Evolutionary conservation across 2,113 vertebrate species (phyloP).

Genomic region (Oreochromis niloticus): DNA sequence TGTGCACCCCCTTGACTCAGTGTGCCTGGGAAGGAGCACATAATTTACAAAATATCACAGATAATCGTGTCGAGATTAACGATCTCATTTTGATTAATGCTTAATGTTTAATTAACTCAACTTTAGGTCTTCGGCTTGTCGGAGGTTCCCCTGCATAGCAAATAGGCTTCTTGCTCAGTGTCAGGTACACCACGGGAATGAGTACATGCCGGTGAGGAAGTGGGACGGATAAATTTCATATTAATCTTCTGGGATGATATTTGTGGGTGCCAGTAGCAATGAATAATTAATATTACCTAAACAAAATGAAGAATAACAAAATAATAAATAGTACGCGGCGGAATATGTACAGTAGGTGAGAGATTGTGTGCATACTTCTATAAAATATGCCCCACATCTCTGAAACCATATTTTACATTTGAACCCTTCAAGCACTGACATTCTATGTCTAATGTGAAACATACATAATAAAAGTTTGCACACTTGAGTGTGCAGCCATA

Average conservation of each 20-base stretch:
- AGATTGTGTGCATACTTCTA: neutral
- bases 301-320: conserved; percentile 33
- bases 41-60: conserved; percentile 58
- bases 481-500: neutral
- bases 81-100: conserved; percentile 62
- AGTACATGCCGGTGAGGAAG: neutral
- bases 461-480: neutral
- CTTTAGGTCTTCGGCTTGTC: conserved; percentile 24
- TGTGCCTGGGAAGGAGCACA: conserved; percentile 19
- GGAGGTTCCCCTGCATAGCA: conserved; percentile 43
- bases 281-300: conserved; percentile 50
- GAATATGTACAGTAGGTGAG: neutral
- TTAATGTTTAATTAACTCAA: conserved; percentile 67
- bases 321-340: conserved; percentile 19
- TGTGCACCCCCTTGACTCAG: neutral
- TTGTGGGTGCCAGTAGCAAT: conserved; percentile 26
- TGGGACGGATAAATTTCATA: conserved; percentile 31
- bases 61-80: conserved; percentile 61
- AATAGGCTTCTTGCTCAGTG: conserved; percentile 13
- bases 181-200: conserved; percentile 8
- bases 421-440: neutral
- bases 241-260: conserved; percentile 55
- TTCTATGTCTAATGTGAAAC: neutral
- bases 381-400: neutral
- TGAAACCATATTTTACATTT: neutral